Percentiles rank a stretch among this genome's conserved stretches.
Evolutionary conservation across 2,113 vertebrate genomes (phyloP).

Genomic region (Grus americana): DNA sequence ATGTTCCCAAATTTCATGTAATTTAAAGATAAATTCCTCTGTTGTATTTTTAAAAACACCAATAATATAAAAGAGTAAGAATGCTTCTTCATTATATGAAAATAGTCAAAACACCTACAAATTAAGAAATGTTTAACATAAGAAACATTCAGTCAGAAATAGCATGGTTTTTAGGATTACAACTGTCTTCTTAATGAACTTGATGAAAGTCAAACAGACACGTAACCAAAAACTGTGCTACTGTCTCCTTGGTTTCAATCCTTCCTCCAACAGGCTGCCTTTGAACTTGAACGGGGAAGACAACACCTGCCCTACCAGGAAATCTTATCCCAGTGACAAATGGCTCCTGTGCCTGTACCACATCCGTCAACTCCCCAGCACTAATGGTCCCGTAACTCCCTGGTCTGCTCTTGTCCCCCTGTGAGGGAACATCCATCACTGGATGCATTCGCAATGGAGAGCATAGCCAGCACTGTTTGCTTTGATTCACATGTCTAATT

Average conservation of each 20-base stretch:
- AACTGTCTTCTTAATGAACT: neutral
- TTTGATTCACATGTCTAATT: neutral
- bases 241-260: neutral
- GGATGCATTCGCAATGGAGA: neutral
- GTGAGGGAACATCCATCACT: neutral
- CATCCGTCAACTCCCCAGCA: neutral
- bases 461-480: neutral
- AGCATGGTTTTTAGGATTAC: neutral
- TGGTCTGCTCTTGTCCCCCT: neutral
- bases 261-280: neutral
- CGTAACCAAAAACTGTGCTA: neutral
- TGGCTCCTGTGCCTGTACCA: neutral
- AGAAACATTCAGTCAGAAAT: neutral
- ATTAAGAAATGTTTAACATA: neutral
- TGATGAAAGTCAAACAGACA: neutral
- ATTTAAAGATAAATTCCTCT: neutral
- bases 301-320: neutral
- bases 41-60: neutral
- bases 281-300: neutral
- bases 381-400: accelerated
- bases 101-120: neutral
- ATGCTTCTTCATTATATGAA: neutral
- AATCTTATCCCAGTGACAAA: neutral
- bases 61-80: neutral
- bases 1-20: neutral